These are phyloP conservation scores for Watsonalla binaria DNA, from an alignment of 2,888 invertebrate genomes.

Conservation along the genomic window DNA sequence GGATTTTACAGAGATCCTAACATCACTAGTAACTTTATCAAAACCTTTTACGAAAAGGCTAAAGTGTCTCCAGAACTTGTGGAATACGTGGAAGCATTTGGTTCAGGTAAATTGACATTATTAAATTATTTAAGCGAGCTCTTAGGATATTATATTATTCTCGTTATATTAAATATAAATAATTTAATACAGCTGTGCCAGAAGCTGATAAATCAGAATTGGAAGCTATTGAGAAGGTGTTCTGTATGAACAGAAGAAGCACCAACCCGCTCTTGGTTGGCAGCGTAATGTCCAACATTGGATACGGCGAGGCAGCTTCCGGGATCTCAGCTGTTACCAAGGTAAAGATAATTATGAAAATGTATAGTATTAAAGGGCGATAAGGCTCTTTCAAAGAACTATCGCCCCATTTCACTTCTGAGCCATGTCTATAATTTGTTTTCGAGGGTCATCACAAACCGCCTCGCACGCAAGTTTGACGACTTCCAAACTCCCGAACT, in stretches of 20 bases:
- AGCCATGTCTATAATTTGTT: no score
- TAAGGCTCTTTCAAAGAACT: no score
- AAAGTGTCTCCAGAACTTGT: constrained; percentile 81
- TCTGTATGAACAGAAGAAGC: constrained; percentile 64
- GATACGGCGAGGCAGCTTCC: constrained; percentile 61
- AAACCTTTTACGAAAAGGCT: constrained; percentile 79
- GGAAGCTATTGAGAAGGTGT: constrained; percentile 79
- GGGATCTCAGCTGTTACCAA: constrained; percentile 79
- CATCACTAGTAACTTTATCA: constrained; percentile 64
- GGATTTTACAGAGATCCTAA: constrained; percentile 74
- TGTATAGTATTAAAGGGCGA: not conserved
- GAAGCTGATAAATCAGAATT: constrained; percentile 82
- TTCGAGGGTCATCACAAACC: no score
- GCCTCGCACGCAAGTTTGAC: no score
- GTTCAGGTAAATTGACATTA: constrained; percentile 75
- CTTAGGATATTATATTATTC: not conserved
- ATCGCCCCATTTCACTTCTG: no score
- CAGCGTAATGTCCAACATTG: constrained; percentile 70
- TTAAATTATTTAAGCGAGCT: not conserved
- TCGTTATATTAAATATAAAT: not conserved
- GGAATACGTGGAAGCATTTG: constrained; percentile 90
- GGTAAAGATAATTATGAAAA: constrained; percentile 31
- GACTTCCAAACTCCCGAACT: no score
- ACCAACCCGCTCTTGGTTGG: constrained; percentile 78
- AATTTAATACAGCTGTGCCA: constrained; percentile 48